Evolutionary conservation across 2,797 vertebrate genomes (phyloP).

Genomic region (Tamandua tetradactyla): DNA sequence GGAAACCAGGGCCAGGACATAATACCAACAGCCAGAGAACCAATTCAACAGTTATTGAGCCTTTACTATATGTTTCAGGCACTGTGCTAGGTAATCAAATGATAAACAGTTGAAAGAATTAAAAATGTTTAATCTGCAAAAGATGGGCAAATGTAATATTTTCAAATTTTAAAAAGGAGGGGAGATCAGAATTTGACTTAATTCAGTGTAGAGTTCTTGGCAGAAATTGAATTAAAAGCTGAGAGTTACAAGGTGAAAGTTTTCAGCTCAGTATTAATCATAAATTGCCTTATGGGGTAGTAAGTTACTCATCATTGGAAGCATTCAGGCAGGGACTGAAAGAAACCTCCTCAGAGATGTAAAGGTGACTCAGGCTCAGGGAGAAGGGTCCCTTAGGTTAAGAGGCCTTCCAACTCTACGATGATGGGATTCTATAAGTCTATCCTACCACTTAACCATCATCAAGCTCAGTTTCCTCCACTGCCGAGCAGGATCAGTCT

Average conservation of each 20-base stretch:
- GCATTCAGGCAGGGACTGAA: background rate
- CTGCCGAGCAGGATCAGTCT: background rate
- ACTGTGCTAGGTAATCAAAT: background rate
- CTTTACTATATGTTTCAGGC: background rate
- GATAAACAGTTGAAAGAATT: background rate
- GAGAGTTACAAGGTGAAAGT: background rate
- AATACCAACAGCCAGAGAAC: background rate
- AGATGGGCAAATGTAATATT: background rate
- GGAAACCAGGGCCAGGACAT: background rate
- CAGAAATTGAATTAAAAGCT: background rate
- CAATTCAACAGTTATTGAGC: background rate
- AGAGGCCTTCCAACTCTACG: background rate
- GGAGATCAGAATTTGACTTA: conserved; percentile 3
- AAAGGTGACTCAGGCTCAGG: background rate
- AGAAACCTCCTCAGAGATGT: background rate
- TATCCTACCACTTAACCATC: background rate
- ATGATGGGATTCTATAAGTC: background rate
- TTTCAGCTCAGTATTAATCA: background rate
- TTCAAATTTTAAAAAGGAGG: conserved; percentile 4
- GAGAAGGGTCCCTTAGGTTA: background rate
- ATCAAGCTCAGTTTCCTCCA: background rate
- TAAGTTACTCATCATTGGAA: background rate
- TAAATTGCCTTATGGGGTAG: background rate
- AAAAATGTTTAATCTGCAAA: background rate
- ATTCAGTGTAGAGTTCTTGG: background rate